These are phyloP conservation scores for Lacerta bilineata DNA, from an alignment of 2,797 vertebrate genomes.

Conservation along the genomic window DNA sequence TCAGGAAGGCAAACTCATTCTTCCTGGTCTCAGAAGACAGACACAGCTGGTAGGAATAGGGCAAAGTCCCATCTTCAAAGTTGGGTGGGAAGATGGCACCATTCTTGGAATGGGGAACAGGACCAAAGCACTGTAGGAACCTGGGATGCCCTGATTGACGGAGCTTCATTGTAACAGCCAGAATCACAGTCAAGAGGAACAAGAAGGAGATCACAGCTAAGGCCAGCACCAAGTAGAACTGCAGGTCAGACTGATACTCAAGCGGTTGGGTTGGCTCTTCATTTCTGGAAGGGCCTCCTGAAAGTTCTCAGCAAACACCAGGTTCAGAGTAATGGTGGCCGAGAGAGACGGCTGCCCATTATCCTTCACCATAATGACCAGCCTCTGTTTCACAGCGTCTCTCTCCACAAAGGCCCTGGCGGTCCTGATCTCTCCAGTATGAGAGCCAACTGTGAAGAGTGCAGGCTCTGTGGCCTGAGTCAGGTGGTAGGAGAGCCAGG, in stretches of 20 bases:
- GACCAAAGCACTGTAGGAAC: conserved; percentile 46
- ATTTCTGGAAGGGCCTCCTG: conserved; percentile 45
- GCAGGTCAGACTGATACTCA: not conserved
- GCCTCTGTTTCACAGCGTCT: conserved; percentile 74
- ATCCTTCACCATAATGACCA: conserved; percentile 46
- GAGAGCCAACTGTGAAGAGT: conserved; percentile 71
- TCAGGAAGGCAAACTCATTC: conserved; percentile 37
- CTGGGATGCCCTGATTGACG: conserved; percentile 23
- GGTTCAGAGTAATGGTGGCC: conserved; percentile 8
- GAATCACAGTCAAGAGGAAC: conserved; percentile 71
- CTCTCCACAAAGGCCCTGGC: conserved; percentile 52
- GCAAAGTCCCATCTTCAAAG: conserved; percentile 69
- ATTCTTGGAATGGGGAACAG: conserved; percentile 56
- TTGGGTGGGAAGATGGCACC: conserved; percentile 46
- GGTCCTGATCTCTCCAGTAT: conserved; percentile 58
- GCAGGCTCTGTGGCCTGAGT: conserved; percentile 62
- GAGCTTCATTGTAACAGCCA: conserved; percentile 55
- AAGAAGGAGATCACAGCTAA: conserved; percentile 66
- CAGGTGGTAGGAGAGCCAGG: conserved; percentile 67
- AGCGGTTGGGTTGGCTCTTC: not conserved
- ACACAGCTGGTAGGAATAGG: conserved; percentile 72
- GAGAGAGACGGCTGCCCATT: conserved; percentile 29
- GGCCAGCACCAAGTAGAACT: conserved; percentile 66
- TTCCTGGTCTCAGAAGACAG: conserved; percentile 36
- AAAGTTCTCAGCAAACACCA: conserved; percentile 46